Percentiles rank a stretch among this genome's conserved stretches.
Conservation (phyloP, 2,888 invertebrate genomes). For the Plebejus melissa region DNA sequence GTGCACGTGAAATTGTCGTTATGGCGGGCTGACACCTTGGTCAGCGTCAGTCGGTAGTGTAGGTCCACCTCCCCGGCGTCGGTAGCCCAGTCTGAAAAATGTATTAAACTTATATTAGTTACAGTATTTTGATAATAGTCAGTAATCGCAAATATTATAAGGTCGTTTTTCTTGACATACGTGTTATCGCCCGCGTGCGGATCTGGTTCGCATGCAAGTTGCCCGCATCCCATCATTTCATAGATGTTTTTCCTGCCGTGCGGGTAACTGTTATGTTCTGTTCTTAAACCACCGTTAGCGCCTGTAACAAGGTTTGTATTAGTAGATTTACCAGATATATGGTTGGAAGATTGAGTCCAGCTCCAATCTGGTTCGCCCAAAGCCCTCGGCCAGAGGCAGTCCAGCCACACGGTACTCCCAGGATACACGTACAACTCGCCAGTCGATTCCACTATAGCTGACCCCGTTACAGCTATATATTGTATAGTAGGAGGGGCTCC, state of each 20-base stretch:
- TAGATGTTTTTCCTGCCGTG: no score
- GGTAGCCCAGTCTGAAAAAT: slow-evolving; percentile 83
- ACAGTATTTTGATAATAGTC: no score
- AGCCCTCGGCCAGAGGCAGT: slow-evolving; percentile 87
- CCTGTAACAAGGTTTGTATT: neutral
- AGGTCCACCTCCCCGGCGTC: slow-evolving; percentile 87
- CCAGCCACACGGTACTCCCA: slow-evolving; percentile 88
- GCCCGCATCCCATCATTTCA: no score
- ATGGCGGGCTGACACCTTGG: slow-evolving; percentile 89
- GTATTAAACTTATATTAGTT: neutral
- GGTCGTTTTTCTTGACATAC: no score
- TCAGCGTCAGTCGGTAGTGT: slow-evolving; percentile 89
- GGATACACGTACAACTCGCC: slow-evolving; percentile 90
- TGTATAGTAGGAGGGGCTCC: slow-evolving; percentile 90
- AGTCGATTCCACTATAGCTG: slow-evolving; percentile 87
- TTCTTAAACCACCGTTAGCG: no score
- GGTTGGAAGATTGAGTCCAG: slow-evolving; percentile 82
- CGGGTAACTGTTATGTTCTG: no score
- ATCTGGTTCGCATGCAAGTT: no score
- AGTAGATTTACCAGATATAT: slow-evolving; percentile 30
- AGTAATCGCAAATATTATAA: no score
- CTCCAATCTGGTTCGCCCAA: slow-evolving; percentile 92
- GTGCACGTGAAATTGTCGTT: slow-evolving; percentile 92
- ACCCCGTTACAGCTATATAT: slow-evolving; percentile 87
- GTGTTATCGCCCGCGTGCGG: no score